Conservation (phyloP, 2,113 vertebrate species). For the Psilopsiagon aymara region DNA sequence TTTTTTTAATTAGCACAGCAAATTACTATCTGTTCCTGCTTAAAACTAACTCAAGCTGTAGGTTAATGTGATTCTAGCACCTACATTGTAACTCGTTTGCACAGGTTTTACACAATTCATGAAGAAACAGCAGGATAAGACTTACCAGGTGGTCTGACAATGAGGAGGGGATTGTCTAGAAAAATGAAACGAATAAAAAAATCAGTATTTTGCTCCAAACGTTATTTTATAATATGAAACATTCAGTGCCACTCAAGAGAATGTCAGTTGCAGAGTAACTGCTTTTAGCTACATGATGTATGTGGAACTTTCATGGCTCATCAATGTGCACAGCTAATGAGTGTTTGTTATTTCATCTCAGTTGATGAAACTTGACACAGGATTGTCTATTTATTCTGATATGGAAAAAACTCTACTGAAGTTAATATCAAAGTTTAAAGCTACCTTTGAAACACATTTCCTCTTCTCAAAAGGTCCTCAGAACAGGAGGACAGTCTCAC, state of each 20-base stretch:
- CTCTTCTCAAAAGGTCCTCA: not conserved
- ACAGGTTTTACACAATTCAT: not conserved
- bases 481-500: not conserved
- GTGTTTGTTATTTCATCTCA: not conserved
- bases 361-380: not conserved
- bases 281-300: not conserved
- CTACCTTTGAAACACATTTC: not conserved
- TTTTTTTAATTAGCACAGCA: not conserved
- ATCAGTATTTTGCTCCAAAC: not conserved
- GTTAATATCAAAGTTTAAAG: not conserved
- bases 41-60: not conserved
- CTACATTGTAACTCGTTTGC: not conserved
- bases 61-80: not conserved
- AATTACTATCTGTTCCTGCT: not conserved
- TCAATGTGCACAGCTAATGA: not conserved
- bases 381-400: not conserved
- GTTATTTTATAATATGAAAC: not conserved
- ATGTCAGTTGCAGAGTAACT: not conserved
- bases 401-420: not conserved
- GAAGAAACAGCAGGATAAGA: not conserved
- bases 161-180: constrained; percentile 82
- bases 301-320: not conserved
- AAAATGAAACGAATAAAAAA: constrained; percentile 33
- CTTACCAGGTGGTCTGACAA: constrained; percentile 95
- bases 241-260: not conserved